A percentile compares a stretch with the other conserved stretches of the same genome.
Conservation (phyloP, 2,888 invertebrate species). For the Drosophila neonasuta region DNA sequence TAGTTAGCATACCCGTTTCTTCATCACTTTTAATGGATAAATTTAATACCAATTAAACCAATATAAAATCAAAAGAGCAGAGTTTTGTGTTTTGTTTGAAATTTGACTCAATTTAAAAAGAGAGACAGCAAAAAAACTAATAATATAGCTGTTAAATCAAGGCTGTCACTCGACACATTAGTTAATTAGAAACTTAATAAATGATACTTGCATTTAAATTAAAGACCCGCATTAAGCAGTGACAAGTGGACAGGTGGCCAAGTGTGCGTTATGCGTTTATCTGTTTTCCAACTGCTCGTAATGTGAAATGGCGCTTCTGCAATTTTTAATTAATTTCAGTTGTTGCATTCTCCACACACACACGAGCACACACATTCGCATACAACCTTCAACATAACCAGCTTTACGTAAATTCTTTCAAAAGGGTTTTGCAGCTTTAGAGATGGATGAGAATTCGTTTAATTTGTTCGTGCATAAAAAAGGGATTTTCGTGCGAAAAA, state of each 20-base stretch:
- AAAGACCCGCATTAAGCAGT: not conserved
- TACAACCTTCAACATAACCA: conserved; percentile 3
- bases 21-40: no score
- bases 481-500: conserved; percentile 13
- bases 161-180: not conserved
- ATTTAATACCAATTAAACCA: not conserved
- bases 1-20: not conserved
- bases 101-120: not conserved
- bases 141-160: not conserved
- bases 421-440: conserved; percentile 2
- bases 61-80: not conserved
- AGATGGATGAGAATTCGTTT: conserved; percentile 18
- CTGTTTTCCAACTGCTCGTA: conserved; percentile 4
- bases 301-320: conserved; percentile 44
- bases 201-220: conserved; percentile 4
- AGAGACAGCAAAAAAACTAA: not conserved
- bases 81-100: not conserved
- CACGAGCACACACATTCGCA: not conserved
- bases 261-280: not conserved
- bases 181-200: conserved; percentile 11
- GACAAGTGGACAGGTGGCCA: conserved; percentile 14
- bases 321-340: conserved; percentile 70
- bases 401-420: conserved; percentile 6
- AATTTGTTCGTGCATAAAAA: conserved; percentile 23
- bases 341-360: conserved; percentile 20